phyloP scores from a whole-genome alignment of 2,113 vertebrate genomes.

The Gnathonemus echidnorhynchus region DNA sequence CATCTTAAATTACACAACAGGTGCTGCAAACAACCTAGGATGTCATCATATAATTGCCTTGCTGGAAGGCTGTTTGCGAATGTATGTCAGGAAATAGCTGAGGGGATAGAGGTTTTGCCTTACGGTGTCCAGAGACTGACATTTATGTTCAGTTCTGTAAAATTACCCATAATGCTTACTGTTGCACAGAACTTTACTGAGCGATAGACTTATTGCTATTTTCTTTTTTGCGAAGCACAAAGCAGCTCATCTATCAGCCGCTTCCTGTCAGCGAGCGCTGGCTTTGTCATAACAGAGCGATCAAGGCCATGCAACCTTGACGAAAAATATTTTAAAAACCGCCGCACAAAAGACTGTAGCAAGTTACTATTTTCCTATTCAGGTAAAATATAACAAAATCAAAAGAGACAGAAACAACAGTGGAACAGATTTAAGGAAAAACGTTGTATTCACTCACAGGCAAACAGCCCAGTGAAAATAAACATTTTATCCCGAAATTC shows the following conservation, averaged over 20 bases:
- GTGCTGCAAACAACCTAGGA: not conserved
- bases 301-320: conserved; percentile 41
- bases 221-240: conserved; percentile 47
- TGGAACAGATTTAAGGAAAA: conserved; percentile 29
- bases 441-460: conserved; percentile 14
- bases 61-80: not conserved
- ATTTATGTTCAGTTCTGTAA: conserved; percentile 33
- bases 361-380: conserved; percentile 42
- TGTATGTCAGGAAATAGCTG: not conserved
- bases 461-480: conserved; percentile 24
- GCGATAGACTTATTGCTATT: conserved; percentile 38
- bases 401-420: conserved; percentile 43
- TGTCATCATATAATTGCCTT: not conserved
- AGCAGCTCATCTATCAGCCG: conserved; percentile 45
- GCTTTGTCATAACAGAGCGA: conserved; percentile 48
- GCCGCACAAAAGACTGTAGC: conserved; percentile 28
- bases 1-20: not conserved
- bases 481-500: not conserved
- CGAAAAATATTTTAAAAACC: conserved; percentile 31
- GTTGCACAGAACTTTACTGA: conserved; percentile 34
- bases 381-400: conserved; percentile 42
- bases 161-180: conserved; percentile 39
- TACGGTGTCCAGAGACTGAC: conserved; percentile 26
- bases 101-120: not conserved
- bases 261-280: conserved; percentile 31